Conservation (phyloP, 2,113 vertebrate genomes). For the Irena cyanogastra region DNA sequence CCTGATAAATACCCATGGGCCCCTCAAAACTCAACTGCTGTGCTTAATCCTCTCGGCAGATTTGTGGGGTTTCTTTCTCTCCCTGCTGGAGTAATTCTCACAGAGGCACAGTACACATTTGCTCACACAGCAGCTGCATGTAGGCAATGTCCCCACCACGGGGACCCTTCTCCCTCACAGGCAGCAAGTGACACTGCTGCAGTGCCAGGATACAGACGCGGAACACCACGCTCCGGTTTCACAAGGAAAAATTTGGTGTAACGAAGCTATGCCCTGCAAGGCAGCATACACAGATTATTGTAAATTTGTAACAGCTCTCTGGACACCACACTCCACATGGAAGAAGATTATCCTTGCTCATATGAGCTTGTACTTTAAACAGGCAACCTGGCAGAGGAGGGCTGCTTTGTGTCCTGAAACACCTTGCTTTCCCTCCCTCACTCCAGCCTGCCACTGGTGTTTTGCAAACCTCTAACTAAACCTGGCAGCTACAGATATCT, state of each 20-base stretch:
- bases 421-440: neutral
- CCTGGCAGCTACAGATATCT: neutral
- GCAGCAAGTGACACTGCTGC: neutral
- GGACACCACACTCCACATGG: neutral
- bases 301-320: neutral
- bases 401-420: neutral
- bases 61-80: neutral
- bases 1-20: neutral
- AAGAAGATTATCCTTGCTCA: neutral
- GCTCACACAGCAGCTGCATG: neutral
- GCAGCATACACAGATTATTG: neutral
- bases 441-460: neutral
- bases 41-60: neutral
- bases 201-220: accelerated
- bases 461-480: neutral
- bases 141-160: accelerated
- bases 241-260: neutral
- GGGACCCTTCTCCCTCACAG: neutral
- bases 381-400: neutral
- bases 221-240: neutral
- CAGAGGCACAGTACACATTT: neutral
- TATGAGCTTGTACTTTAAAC: neutral
- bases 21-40: neutral
- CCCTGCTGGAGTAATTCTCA: neutral
- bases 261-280: neutral